Conservation (phyloP, 2,797 vertebrate genomes). For the Forpus xanthops region DNA sequence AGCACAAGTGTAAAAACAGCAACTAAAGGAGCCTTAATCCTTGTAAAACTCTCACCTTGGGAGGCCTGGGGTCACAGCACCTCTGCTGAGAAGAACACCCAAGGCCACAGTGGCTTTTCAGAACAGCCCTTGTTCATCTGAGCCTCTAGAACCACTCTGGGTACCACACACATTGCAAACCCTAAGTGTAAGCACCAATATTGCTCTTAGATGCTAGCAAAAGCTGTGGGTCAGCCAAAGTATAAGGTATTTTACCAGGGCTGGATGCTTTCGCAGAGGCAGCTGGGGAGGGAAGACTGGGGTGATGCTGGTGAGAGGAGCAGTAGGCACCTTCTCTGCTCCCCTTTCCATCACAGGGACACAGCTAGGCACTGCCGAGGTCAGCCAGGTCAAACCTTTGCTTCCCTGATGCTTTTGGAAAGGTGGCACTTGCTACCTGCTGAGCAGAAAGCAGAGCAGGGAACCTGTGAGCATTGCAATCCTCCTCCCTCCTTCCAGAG, state of each 20-base stretch:
- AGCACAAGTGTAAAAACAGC: neutral
- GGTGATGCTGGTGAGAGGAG: neutral
- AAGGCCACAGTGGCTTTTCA: neutral
- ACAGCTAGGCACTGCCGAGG: neutral
- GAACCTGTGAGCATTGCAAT: neutral
- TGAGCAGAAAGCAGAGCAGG: neutral
- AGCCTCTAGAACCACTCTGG: neutral
- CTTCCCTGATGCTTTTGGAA: neutral
- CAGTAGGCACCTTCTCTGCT: neutral
- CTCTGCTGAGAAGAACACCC: neutral
- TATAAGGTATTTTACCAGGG: neutral
- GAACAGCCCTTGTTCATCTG: neutral
- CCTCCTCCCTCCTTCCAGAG: neutral
- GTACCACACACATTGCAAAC: accelerated
- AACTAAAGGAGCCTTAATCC: neutral
- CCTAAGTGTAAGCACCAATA: neutral
- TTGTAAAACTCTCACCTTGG: neutral
- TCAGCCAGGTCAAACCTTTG: neutral
- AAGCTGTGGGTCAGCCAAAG: neutral
- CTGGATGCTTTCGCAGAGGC: neutral
- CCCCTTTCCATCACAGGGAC: neutral
- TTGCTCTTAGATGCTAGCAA: neutral
- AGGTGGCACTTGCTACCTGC: neutral
- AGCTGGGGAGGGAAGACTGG: neutral
- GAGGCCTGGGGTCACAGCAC: neutral